A percentile compares a stretch with the other conserved stretches of the same genome.
Evolutionary conservation across 2,888 invertebrate species (phyloP).

Genomic region (Dynastes grantii): DNA sequence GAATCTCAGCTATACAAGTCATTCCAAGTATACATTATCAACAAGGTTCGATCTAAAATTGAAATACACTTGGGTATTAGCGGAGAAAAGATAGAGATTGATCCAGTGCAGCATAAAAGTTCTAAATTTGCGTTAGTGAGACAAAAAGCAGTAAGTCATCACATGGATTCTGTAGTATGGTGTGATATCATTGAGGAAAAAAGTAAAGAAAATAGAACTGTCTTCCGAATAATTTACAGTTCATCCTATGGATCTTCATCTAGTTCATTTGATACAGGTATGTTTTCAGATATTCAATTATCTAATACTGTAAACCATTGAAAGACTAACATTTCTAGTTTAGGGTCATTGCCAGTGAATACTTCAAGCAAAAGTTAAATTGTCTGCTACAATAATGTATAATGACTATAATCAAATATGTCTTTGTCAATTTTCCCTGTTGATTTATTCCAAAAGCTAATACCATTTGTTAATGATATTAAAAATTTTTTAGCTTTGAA

Average conservation of each 20-base stretch:
- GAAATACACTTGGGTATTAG: conserved; percentile 91
- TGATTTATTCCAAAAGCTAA: too few relatives aligned
- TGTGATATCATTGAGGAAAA: conserved; percentile 88
- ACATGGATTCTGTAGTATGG: conserved; percentile 89
- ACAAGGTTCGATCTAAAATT: conserved; percentile 86
- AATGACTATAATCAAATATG: too few relatives aligned
- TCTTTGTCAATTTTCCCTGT: too few relatives aligned
- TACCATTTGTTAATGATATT: too few relatives aligned
- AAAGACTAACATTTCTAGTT: neutral
- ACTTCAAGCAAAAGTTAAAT: neutral
- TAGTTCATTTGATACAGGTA: conserved; percentile 36
- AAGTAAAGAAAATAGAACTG: conserved; percentile 75
- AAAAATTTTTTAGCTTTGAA: too few relatives aligned
- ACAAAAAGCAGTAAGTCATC: conserved; percentile 87
- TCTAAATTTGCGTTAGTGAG: conserved; percentile 74
- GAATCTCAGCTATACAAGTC: conserved; percentile 92
- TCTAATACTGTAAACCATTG: too few relatives aligned
- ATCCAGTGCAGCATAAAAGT: conserved; percentile 82
- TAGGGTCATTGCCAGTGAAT: too few relatives aligned
- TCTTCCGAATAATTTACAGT: conserved; percentile 83
- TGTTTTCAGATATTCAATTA: neutral
- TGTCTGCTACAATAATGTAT: too few relatives aligned
- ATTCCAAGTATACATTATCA: conserved; percentile 83
- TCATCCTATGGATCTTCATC: conserved; percentile 63
- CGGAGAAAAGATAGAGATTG: conserved; percentile 92